phyloP scores from a whole-genome alignment of 2,797 vertebrate species.

The Ctenopoma multispine region DNA sequence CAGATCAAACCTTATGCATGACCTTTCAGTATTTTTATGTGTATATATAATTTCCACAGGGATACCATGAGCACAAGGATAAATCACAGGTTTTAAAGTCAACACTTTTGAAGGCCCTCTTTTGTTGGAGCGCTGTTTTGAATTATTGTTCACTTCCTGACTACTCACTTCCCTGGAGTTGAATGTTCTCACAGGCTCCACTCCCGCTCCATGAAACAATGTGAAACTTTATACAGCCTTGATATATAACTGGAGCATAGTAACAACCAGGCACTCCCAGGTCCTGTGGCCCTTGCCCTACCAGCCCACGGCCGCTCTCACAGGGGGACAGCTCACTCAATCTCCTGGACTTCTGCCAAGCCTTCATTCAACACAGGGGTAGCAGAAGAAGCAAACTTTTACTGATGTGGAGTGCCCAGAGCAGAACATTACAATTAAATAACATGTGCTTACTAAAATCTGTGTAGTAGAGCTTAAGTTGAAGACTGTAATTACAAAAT shows the following conservation, averaged over 20 bases:
- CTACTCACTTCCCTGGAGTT: constrained; percentile 54
- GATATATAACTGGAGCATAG: constrained; percentile 64
- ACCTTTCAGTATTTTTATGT: constrained; percentile 7
- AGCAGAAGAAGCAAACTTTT: constrained; percentile 33
- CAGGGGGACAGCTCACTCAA: constrained; percentile 30
- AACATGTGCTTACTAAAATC: constrained; percentile 17
- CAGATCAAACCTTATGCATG: background rate
- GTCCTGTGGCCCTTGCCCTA: constrained; percentile 46
- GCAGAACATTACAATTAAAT: constrained; percentile 35
- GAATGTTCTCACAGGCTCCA: constrained; percentile 58
- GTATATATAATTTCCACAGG: constrained; percentile 34
- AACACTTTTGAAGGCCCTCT: constrained; percentile 57
- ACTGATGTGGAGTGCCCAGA: constrained; percentile 20
- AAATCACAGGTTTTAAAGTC: constrained; percentile 56
- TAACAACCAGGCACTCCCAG: constrained; percentile 58
- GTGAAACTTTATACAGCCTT: constrained; percentile 76
- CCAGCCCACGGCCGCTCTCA: constrained; percentile 45
- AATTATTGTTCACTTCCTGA: constrained; percentile 82
- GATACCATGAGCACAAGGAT: constrained; percentile 28
- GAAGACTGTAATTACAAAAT: constrained; percentile 13
- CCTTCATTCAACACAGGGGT: constrained; percentile 47
- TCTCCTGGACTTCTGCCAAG: constrained; percentile 62
- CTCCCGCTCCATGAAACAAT: constrained; percentile 29
- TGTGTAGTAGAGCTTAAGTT: background rate
- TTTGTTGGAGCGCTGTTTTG: constrained; percentile 76